Conservation (phyloP, 1,140 invertebrate species). For the Tetraneura akinire region DNA sequence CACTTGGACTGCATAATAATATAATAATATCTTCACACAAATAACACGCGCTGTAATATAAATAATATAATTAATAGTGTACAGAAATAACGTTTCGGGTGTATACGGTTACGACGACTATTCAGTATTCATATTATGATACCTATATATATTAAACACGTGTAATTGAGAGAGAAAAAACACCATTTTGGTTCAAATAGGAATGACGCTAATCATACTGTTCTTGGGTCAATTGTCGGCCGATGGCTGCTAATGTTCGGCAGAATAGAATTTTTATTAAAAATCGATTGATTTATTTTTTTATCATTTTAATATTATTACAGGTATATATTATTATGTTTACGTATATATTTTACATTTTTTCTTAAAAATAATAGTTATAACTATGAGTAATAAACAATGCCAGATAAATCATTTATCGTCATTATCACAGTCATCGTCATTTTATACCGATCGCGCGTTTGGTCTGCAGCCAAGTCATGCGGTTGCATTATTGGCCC, state of each 20-base stretch:
- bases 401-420: not conserved
- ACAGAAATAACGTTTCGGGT: not conserved
- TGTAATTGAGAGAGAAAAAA: not conserved
- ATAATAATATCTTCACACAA: not conserved
- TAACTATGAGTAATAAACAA: not conserved
- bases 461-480: not conserved
- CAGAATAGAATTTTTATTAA: too few species aligned
- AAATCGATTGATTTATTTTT: too few species aligned
- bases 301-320: not conserved
- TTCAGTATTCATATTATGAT: too few species aligned
- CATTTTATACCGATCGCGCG: not conserved
- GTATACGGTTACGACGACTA: not conserved
- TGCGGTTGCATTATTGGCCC: not conserved
- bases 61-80: not conserved
- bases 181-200: not conserved
- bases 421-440: too few species aligned
- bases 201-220: not conserved
- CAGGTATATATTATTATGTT: not conserved
- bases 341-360: not conserved
- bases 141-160: too few species aligned
- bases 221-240: constrained; percentile 4
- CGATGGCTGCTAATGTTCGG: too few species aligned
- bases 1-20: too few species aligned
- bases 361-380: not conserved
- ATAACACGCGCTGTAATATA: not conserved